phyloP scores from a whole-genome alignment of 2,797 vertebrate species.

The Fringilla coelebs region DNA sequence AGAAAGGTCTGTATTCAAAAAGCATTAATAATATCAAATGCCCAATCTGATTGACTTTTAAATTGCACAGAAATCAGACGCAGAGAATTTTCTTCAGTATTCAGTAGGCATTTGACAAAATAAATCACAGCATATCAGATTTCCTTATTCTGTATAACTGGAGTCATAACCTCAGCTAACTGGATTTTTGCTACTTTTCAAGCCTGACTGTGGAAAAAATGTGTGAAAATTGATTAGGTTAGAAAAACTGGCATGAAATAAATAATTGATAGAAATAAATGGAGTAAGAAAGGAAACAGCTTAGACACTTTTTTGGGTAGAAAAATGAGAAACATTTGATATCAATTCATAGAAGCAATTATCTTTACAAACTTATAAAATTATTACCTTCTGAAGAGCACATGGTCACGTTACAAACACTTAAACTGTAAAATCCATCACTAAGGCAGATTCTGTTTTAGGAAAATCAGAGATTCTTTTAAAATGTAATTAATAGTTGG shows the following conservation, averaged over 20 bases:
- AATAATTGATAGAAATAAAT: slow-evolving; percentile 28
- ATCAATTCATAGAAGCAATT: background rate
- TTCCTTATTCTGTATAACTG: slow-evolving; percentile 15
- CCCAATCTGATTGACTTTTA: background rate
- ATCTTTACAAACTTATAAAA: background rate
- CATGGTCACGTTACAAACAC: background rate
- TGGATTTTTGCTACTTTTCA: slow-evolving; percentile 12
- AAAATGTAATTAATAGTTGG: slow-evolving; percentile 1
- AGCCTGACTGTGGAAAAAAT: background rate
- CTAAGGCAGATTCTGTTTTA: background rate
- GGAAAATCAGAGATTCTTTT: background rate
- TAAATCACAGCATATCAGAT: background rate
- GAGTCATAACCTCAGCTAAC: slow-evolving; percentile 5
- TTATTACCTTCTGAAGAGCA: background rate
- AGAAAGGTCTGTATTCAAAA: slow-evolving; percentile 14
- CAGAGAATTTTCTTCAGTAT: background rate
- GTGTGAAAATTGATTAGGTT: background rate
- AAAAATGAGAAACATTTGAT: background rate
- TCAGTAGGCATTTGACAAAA: background rate
- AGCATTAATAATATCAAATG: background rate
- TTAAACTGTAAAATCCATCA: background rate
- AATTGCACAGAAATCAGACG: background rate
- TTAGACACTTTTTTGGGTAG: background rate
- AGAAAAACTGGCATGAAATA: slow-evolving; percentile 28
- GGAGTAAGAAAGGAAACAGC: background rate